These are phyloP conservation scores for Acrossocheilus fasciatus DNA, from an alignment of 2,797 vertebrate genomes.

Conservation along the genomic window DNA sequence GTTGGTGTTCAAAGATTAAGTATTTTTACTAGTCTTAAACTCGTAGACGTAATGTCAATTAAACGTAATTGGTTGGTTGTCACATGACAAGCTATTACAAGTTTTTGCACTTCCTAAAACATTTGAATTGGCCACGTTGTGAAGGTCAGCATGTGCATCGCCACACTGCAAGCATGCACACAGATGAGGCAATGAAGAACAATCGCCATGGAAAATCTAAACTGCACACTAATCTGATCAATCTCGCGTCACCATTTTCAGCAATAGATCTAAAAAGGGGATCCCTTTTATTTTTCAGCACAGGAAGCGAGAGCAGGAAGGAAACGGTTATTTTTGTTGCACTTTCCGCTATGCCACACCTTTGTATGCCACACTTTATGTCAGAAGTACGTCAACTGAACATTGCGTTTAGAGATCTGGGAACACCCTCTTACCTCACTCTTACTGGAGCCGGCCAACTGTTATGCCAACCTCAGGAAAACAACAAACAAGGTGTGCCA, in stretches of 20 bases:
- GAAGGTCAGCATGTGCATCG: background rate
- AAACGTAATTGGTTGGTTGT: background rate
- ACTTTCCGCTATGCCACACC: slow-evolving; percentile 44
- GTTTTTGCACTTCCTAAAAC: background rate
- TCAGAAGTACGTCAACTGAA: background rate
- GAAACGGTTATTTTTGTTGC: slow-evolving; percentile 23
- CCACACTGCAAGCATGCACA: background rate
- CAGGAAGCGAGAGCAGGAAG: slow-evolving; percentile 35
- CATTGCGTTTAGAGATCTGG: slow-evolving; percentile 9
- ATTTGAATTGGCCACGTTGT: background rate
- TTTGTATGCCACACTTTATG: background rate
- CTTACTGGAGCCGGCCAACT: slow-evolving; percentile 49
- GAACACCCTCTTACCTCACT: slow-evolving; percentile 62
- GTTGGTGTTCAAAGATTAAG: background rate
- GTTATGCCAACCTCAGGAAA: slow-evolving; percentile 59
- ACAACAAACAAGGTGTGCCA: slow-evolving; percentile 57
- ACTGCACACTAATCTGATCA: background rate
- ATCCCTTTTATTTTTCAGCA: background rate
- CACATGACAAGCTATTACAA: background rate
- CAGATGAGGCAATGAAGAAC: background rate
- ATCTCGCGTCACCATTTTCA: background rate
- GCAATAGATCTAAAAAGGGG: background rate
- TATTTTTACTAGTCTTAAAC: background rate
- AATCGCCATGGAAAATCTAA: background rate
- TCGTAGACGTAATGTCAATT: background rate